Conservation (phyloP, 2,113 vertebrate genomes). For the Mixornis gularis region DNA sequence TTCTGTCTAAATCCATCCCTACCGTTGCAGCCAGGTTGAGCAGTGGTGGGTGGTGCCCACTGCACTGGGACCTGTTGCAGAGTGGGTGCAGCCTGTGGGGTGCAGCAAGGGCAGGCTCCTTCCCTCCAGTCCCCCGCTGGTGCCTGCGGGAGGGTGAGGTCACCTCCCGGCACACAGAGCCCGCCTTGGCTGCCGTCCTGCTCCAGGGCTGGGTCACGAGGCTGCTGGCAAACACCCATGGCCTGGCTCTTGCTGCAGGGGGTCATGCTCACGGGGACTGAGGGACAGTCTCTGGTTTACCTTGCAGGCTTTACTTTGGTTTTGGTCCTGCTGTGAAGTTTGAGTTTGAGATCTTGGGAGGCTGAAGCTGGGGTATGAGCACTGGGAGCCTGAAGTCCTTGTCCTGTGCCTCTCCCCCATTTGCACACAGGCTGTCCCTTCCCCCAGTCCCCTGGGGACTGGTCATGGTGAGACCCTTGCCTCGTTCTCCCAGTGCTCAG, state of each 20-base stretch:
- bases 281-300: not conserved
- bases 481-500: accelerated
- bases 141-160: not conserved
- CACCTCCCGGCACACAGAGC: accelerated
- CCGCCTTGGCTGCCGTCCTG: not conserved
- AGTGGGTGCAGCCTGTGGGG: not conserved
- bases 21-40: accelerated
- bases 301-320: not conserved
- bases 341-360: not conserved
- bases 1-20: not conserved
- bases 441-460: accelerated
- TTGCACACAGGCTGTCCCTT: not conserved
- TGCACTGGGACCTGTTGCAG: accelerated
- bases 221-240: not conserved
- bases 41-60: not conserved
- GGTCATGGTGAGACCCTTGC: accelerated
- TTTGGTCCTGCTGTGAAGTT: not conserved
- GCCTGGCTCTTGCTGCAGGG: not conserved
- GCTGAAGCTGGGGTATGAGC: accelerated
- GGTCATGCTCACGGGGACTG: accelerated
- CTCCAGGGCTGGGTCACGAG: not conserved
- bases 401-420: not conserved
- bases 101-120: accelerated
- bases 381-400: not conserved
- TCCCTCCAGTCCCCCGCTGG: accelerated